These are phyloP conservation scores for Luperina testacea DNA, from an alignment of 2,888 invertebrate genomes.

Conservation along the genomic window DNA sequence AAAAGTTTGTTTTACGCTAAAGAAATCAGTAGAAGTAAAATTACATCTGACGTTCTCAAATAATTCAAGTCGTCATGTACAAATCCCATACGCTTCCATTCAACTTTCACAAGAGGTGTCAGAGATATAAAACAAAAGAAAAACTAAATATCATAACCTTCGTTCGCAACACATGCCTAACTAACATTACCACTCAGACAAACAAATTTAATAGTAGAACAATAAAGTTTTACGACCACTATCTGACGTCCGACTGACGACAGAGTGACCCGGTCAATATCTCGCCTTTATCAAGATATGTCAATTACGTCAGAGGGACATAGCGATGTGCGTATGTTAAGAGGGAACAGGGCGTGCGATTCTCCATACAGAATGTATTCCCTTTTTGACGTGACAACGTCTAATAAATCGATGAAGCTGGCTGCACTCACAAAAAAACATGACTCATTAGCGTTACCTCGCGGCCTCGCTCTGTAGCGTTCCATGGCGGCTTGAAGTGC, in stretches of 20 bases:
- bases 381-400: too few species aligned
- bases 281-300: conserved; percentile 29
- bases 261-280: conserved; percentile 50
- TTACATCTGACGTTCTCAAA: too few species aligned
- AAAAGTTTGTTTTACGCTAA: background rate
- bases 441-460: too few species aligned
- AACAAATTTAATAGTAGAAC: conserved; percentile 46
- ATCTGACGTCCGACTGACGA: conserved; percentile 51
- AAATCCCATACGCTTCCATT: background rate
- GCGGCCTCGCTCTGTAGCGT: too few species aligned
- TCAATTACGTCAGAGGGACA: conserved; percentile 33
- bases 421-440: too few species aligned
- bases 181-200: conserved; percentile 21
- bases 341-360: too few species aligned
- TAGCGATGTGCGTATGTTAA: background rate
- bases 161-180: background rate
- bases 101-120: background rate
- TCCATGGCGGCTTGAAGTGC: too few species aligned
- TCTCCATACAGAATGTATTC: too few species aligned
- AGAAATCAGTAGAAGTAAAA: too few species aligned
- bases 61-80: background rate
- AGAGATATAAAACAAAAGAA: background rate
- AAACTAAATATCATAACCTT: background rate
- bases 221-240: conserved; percentile 58
- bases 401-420: too few species aligned